Evolutionary conservation across 1,140 invertebrate genomes (phyloP).

Genomic region (Rhyacophila brunnea): DNA sequence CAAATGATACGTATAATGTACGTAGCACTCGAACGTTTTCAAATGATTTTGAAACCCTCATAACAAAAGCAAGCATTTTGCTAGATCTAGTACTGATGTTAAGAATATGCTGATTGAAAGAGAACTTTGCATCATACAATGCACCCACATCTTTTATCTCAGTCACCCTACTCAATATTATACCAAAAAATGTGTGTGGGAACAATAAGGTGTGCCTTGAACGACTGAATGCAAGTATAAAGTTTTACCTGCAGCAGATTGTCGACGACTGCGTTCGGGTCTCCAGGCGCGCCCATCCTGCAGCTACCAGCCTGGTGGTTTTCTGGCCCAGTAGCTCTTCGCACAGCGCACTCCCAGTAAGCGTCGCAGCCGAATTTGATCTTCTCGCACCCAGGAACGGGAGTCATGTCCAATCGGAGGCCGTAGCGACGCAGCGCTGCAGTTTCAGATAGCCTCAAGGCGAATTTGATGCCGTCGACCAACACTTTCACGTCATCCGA

Average conservation of each 20-base stretch:
- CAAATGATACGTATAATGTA: too few species aligned
- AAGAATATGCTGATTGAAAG: too few species aligned
- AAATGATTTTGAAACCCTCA: too few species aligned
- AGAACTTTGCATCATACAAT: neutral
- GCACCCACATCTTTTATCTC: too few species aligned
- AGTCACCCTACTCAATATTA: too few species aligned
- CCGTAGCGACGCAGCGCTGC: constrained; percentile 68
- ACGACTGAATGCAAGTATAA: too few species aligned
- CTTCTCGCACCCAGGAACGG: constrained; percentile 69
- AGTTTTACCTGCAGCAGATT: constrained; percentile 61
- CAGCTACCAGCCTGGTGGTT: constrained; percentile 84
- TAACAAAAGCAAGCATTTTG: too few species aligned
- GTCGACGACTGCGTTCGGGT: constrained; percentile 71
- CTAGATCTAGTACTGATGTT: too few species aligned
- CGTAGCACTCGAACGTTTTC: too few species aligned
- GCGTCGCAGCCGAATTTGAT: constrained; percentile 71
- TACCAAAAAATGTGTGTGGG: too few species aligned
- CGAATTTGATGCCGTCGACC: constrained; percentile 74
- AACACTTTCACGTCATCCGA: constrained; percentile 69
- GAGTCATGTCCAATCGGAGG: constrained; percentile 68
- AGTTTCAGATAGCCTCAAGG: constrained; percentile 65
- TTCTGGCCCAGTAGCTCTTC: constrained; percentile 73
- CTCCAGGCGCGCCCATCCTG: constrained; percentile 72
- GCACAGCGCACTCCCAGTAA: constrained; percentile 79
- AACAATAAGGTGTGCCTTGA: too few species aligned